These are phyloP conservation scores for Parnassius smintheus DNA, from an alignment of 2,888 invertebrate genomes.

Conservation along the genomic window DNA sequence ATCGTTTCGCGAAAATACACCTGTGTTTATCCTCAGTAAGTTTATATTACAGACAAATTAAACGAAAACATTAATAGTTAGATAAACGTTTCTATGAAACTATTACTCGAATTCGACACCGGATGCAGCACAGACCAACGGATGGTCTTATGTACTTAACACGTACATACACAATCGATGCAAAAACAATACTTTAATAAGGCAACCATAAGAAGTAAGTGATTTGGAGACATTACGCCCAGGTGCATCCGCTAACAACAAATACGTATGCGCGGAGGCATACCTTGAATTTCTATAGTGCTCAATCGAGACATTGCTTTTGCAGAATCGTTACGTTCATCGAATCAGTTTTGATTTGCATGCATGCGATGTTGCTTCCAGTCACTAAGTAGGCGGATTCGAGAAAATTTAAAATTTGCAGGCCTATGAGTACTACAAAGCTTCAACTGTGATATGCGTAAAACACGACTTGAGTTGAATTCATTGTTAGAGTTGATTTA, in stretches of 20 bases:
- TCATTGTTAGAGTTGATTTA: background rate
- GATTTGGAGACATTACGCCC: constrained; percentile 35
- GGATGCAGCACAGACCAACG: constrained; percentile 48
- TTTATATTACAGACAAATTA: constrained; percentile 24
- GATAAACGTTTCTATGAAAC: constrained; percentile 50
- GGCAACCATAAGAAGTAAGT: constrained; percentile 31
- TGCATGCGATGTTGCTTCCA: constrained; percentile 2
- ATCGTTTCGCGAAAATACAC: no score
- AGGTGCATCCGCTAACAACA: constrained; percentile 35
- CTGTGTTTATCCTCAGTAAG: background rate
- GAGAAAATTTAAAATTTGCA: constrained; percentile 10
- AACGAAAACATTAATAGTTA: constrained; percentile 34
- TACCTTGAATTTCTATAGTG: constrained; percentile 33
- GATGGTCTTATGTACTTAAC: constrained; percentile 29
- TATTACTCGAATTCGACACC: constrained; percentile 59
- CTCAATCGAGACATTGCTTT: constrained; percentile 25
- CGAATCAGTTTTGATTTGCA: constrained; percentile 14
- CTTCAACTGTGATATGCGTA: background rate
- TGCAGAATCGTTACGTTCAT: constrained; percentile 10
- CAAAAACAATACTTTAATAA: constrained; percentile 58
- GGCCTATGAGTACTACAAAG: background rate
- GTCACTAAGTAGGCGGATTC: constrained; percentile 6
- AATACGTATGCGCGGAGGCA: constrained; percentile 26
- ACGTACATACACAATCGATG: constrained; percentile 37
- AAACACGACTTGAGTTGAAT: background rate